These are phyloP conservation scores for Acrocyrtus sp. DNA, from an alignment of 2,888 invertebrate genomes.

Conservation along the genomic window DNA sequence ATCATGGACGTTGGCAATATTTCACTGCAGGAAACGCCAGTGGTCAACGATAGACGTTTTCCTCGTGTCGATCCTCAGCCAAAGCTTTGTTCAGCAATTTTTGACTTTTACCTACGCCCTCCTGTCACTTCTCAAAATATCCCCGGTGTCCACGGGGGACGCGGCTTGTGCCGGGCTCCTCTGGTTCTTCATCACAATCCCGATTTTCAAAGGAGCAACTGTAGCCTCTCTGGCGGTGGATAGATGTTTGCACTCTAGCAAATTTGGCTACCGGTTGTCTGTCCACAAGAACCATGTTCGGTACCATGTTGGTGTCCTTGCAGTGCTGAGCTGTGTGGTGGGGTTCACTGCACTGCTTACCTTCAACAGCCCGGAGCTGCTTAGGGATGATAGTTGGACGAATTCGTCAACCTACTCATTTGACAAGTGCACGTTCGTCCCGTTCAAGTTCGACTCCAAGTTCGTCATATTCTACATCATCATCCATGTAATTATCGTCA, in stretches of 20 bases:
- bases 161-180: conserved; percentile 57
- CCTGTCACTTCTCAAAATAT: conserved; percentile 54
- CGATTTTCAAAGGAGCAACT: conserved; percentile 57
- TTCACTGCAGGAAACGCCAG: conserved; percentile 55
- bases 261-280: conserved; percentile 55
- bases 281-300: conserved; percentile 55
- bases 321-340: conserved; percentile 51
- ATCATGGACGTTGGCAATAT: conserved; percentile 56
- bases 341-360: conserved; percentile 59
- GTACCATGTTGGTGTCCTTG: conserved; percentile 55
- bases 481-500: conserved; percentile 54
- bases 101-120: conserved; percentile 58
- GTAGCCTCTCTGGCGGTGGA: conserved; percentile 56
- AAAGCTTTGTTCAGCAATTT: conserved; percentile 56
- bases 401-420: conserved; percentile 49
- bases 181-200: conserved; percentile 58
- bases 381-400: conserved; percentile 49
- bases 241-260: conserved; percentile 53
- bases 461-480: conserved; percentile 57
- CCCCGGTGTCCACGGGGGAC: conserved; percentile 52
- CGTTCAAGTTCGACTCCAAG: conserved; percentile 58
- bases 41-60: conserved; percentile 58
- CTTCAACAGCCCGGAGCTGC: conserved; percentile 53
- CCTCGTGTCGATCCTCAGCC: conserved; percentile 57
- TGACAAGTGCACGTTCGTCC: conserved; percentile 59